Conservation (phyloP, 1,140 invertebrate species). For the Coenobita brevimanus region DNA sequence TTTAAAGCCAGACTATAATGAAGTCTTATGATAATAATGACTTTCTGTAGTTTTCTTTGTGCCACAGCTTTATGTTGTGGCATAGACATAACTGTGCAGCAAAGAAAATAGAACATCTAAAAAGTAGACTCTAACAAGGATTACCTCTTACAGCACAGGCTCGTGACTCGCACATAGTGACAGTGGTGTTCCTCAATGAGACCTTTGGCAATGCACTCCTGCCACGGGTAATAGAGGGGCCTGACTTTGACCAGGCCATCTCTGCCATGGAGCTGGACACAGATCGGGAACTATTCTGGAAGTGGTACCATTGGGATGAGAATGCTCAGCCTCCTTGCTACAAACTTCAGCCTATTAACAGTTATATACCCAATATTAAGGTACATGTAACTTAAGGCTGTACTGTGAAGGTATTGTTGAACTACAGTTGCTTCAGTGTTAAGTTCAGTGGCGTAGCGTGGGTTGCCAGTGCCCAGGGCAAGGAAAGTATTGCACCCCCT, state of each 20-base stretch:
- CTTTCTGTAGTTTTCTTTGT: no score
- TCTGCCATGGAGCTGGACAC: slow-evolving; percentile 77
- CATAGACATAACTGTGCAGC: no score
- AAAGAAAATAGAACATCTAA: no score
- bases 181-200: slow-evolving; percentile 83
- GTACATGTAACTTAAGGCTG: slow-evolving; percentile 1
- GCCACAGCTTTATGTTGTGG: no score
- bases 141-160: slow-evolving; percentile 75
- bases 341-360: slow-evolving; percentile 79
- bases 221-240: slow-evolving; percentile 83
- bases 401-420: no score
- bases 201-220: slow-evolving; percentile 83
- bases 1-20: no score
- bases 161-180: slow-evolving; percentile 82
- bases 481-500: no score
- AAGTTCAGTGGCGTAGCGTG: no score
- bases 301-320: slow-evolving; percentile 83
- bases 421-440: no score
- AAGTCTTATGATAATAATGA: no score
- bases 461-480: no score
- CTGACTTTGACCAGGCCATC: slow-evolving; percentile 84
- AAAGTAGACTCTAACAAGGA: no score
- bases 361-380: slow-evolving; percentile 75
- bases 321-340: slow-evolving; percentile 84
- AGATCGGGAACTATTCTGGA: slow-evolving; percentile 77